Percentiles rank a stretch among this genome's conserved stretches.
These are phyloP conservation scores for Prionailurus viverrinus DNA, from an alignment of 2,113 vertebrate species.

Conservation along the genomic window DNA sequence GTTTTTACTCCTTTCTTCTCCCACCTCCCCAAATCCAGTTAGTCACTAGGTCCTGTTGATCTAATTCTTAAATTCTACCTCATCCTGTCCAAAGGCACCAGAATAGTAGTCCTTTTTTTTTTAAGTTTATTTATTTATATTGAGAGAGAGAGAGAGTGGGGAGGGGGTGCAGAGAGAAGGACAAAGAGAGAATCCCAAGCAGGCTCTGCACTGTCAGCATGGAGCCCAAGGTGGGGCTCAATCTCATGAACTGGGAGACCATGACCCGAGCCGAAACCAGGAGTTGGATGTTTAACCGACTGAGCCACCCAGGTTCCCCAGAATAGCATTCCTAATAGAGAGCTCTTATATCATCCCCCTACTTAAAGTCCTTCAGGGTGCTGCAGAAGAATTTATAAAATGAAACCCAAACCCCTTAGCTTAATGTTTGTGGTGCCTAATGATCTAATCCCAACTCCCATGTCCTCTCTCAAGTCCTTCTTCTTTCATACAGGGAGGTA, in stretches of 20 bases:
- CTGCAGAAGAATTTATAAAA: neutral
- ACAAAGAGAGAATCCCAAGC: no score
- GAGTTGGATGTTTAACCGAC: no score
- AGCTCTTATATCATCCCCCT: neutral
- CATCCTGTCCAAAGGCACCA: constrained; percentile 11
- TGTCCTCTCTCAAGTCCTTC: neutral
- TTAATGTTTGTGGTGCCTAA: neutral
- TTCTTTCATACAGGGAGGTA: neutral
- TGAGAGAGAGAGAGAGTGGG: no score
- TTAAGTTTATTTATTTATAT: no score
- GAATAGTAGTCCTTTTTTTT: no score
- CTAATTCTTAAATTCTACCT: constrained; percentile 16
- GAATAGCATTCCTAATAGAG: neutral
- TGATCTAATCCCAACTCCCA: neutral
- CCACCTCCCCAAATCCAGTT: neutral
- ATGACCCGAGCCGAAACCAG: no score
- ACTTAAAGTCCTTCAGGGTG: neutral
- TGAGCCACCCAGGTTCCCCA: no score
- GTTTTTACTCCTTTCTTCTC: neutral
- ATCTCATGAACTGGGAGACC: no score
- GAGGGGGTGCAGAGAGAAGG: no score
- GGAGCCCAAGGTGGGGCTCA: no score
- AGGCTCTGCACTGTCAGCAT: no score
- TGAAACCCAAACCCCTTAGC: neutral
- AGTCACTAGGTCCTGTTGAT: neutral